These are phyloP conservation scores for Crotalus tigris DNA, from an alignment of 2,113 vertebrate genomes.

Conservation along the genomic window DNA sequence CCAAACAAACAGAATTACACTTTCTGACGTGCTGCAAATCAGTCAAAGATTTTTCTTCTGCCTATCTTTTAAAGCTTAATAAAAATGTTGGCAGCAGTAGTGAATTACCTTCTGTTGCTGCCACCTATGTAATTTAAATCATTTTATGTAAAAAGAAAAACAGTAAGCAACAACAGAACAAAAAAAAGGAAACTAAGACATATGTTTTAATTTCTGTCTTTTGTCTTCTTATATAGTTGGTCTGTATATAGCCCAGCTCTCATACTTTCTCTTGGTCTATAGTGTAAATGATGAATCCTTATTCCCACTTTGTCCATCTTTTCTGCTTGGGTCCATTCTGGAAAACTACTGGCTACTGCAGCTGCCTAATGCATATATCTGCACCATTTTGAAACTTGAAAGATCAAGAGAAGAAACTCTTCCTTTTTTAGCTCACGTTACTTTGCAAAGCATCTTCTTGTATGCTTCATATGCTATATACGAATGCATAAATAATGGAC, in stretches of 20 bases:
- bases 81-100: neutral
- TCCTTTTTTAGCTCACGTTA: neutral
- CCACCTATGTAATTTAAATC: neutral
- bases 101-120: neutral
- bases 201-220: neutral
- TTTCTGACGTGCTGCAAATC: neutral
- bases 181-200: neutral
- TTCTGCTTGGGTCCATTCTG: neutral
- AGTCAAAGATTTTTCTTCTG: neutral
- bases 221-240: neutral
- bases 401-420: neutral
- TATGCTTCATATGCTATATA: neutral
- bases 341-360: neutral
- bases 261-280: neutral
- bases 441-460: neutral
- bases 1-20: neutral
- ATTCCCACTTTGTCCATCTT: neutral
- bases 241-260: neutral
- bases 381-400: neutral
- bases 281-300: neutral
- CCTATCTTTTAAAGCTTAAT: neutral
- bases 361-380: neutral
- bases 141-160: neutral
- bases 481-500: neutral
- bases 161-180: neutral